These are phyloP conservation scores for Entosphenus tridentatus DNA, from an alignment of 2,113 vertebrate genomes.

Conservation along the genomic window DNA sequence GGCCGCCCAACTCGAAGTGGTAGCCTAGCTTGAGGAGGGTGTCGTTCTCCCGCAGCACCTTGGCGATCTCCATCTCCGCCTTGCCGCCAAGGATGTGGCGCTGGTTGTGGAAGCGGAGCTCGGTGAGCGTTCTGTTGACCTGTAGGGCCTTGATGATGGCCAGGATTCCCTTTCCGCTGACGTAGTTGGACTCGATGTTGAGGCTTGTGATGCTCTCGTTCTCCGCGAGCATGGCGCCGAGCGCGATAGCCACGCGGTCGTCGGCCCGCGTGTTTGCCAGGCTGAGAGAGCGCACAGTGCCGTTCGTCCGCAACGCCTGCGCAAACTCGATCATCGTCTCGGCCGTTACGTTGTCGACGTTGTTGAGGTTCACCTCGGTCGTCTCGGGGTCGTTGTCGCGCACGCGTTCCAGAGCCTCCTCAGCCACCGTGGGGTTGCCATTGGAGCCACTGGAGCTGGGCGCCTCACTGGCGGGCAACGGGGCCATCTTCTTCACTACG, in stretches of 20 bases:
- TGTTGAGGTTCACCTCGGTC: conserved; percentile 74
- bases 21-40: conserved; percentile 73
- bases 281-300: conserved; percentile 43
- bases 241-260: conserved; percentile 45
- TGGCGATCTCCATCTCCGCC: conserved; percentile 91
- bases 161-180: conserved; percentile 68
- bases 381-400: conserved; percentile 41
- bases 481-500: conserved; percentile 8
- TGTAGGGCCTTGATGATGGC: conserved; percentile 59
- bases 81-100: conserved; percentile 85
- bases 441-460: conserved; percentile 20
- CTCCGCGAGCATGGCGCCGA: conserved; percentile 52
- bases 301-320: conserved; percentile 53
- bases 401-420: conserved; percentile 54
- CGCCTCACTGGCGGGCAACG: too few species aligned
- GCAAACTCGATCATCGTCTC: conserved; percentile 59
- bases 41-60: conserved; percentile 56
- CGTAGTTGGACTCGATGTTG: conserved; percentile 84
- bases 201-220: conserved; percentile 50
- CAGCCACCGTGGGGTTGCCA: conserved; percentile 66
- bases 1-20: conserved; percentile 78
- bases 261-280: conserved; percentile 73
- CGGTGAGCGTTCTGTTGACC: conserved; percentile 72
- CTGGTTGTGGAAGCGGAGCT: conserved; percentile 91
- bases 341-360: conserved; percentile 65